Base-by-base conservation (phyloP, 23 tunicate species). In the Ascidia mentula region DNA sequence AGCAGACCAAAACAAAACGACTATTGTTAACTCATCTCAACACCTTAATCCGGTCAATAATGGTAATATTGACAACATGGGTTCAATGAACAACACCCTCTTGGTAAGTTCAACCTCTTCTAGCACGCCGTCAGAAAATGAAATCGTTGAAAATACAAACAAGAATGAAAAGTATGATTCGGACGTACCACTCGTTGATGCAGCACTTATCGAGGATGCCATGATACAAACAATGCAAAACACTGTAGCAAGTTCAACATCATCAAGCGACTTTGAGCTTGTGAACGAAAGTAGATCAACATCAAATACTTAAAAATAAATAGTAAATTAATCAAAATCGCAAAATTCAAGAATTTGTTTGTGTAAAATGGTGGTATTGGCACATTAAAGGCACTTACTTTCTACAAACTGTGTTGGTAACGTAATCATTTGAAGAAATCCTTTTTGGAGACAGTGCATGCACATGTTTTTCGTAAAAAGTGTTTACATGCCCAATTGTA, bases 31-130 rank as follows among this genome's bases (percentile, higher is more conserved):
- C 13, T 20, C 65, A 3, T 3, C 65, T 53, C 24, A 26, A 26
- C 28, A 26, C 4, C 13, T 53, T 3, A 20, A 26, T 6, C 22
- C 22, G 28, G 65, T 53, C 28, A 53, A 20, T 53, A 28, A 9
- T 53, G 65, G 65, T 28, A 53, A 53, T 3, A n/a, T n/a, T n/a
- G 65, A 53, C 24, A 53, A 53, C 65, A 20, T 53, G 65, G 65
- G 65, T 20, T 53, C 65, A 53, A 53, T 53, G 65, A 53, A 53
- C 24, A 53, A 53, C 65, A 53, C 65, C 28, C 65, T 53, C 24
- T 20, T 53, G 65, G 65, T 53, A 28, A 9, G 65, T 53, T 53
- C 65, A 53, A 53, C 65, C 4, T 53, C 65, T 9, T 53, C 65
- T 9, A 53, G 24, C 65, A 9, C 65, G 28, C 65, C 65, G 24